Conservation (phyloP, 2,797 vertebrate species). For the Danio jaintianensis region DNA sequence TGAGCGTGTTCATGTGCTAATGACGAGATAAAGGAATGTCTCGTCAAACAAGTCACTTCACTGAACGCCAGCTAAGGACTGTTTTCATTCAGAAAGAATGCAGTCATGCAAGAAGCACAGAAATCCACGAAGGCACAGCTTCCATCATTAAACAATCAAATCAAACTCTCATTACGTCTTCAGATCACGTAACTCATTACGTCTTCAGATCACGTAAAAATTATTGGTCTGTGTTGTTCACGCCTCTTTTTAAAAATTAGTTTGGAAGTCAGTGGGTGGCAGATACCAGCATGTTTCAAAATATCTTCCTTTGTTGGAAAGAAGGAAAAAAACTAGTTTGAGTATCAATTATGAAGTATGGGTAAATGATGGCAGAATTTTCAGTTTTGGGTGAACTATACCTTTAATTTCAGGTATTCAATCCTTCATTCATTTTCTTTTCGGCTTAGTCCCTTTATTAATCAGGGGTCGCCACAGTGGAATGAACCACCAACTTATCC, state of each 20-base stretch:
- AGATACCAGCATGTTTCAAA: no score
- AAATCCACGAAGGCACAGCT: conserved; percentile 33
- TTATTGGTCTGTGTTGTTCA: background rate
- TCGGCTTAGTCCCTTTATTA: no score
- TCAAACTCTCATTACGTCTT: conserved; percentile 29
- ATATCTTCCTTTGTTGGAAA: no score
- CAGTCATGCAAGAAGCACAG: conserved; percentile 63
- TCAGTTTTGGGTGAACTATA: no score
- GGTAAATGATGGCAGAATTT: no score
- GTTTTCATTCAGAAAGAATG: conserved; percentile 74
- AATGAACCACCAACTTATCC: no score
- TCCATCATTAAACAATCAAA: conserved; percentile 22
- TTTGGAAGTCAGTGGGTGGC: no score
- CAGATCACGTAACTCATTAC: conserved; percentile 15
- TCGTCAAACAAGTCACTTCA: conserved; percentile 74
- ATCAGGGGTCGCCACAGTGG: no score
- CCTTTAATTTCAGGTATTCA: no score
- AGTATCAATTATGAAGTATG: no score
- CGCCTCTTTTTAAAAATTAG: background rate
- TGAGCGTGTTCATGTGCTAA: conserved; percentile 57
- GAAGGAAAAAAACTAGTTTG: no score
- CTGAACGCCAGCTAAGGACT: conserved; percentile 32
- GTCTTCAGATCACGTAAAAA: conserved; percentile 2
- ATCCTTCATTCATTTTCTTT: no score
- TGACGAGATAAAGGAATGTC: conserved; percentile 63